These are phyloP conservation scores for Drosophila rufa DNA, from an alignment of 1,140 invertebrate genomes.

Conservation along the genomic window DNA sequence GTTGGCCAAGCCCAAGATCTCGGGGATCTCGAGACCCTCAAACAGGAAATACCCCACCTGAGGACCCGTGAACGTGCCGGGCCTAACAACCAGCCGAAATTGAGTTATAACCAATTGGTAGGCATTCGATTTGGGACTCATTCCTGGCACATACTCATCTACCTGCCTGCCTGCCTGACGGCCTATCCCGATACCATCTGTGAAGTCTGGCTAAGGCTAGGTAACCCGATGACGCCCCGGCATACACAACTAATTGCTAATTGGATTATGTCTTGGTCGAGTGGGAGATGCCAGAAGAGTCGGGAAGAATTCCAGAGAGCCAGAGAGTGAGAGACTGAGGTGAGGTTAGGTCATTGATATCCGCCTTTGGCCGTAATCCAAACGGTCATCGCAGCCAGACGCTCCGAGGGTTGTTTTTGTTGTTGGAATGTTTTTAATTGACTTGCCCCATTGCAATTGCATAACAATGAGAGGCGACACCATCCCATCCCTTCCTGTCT, in stretches of 20 bases:
- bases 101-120: slow-evolving; percentile 69
- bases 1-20: neutral
- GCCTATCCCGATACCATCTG: slow-evolving; percentile 55
- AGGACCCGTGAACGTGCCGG: slow-evolving; percentile 32
- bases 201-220: slow-evolving; percentile 48
- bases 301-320: slow-evolving; percentile 8
- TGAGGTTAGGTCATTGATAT: slow-evolving; percentile 77
- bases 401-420: slow-evolving; percentile 19
- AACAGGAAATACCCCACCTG: slow-evolving; percentile 42
- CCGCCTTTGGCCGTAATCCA: slow-evolving; percentile 74
- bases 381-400: slow-evolving; percentile 38
- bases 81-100: slow-evolving; percentile 56
- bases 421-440: slow-evolving; percentile 73
- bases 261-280: slow-evolving; percentile 78
- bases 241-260: slow-evolving; percentile 82
- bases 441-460: slow-evolving; percentile 73
- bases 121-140: slow-evolving; percentile 33
- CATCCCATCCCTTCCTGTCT: slow-evolving; percentile 24
- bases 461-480: slow-evolving; percentile 65
- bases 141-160: slow-evolving; percentile 16
- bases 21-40: neutral
- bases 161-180: slow-evolving; percentile 21
- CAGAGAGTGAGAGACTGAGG: slow-evolving; percentile 6
- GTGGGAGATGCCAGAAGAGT: slow-evolving; percentile 18
- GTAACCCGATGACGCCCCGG: slow-evolving; percentile 70